These are phyloP conservation scores for Episyrphus balteatus DNA, from an alignment of 1,140 invertebrate genomes.

Conservation along the genomic window DNA sequence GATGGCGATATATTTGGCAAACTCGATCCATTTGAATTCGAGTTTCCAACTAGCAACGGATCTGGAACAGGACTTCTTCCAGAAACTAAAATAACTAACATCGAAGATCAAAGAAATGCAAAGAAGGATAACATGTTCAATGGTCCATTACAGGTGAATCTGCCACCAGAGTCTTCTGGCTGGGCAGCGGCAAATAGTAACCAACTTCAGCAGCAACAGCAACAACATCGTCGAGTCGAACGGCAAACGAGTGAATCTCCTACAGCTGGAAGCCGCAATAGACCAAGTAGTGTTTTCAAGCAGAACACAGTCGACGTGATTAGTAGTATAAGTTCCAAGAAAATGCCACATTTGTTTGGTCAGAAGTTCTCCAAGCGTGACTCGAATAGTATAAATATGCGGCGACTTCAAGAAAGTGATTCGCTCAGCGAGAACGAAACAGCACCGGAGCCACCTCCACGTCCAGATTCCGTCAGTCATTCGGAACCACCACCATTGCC, in stretches of 20 bases:
- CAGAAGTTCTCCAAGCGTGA: constrained; percentile 30
- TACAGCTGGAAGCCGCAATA: not conserved
- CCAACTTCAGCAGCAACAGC: constrained; percentile 15
- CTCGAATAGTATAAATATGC: constrained; percentile 34
- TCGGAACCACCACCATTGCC: constrained; percentile 69
- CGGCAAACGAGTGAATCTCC: constrained; percentile 2
- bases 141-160: constrained; percentile 52
- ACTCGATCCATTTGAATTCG: constrained; percentile 52
- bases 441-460: constrained; percentile 59
- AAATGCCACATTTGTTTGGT: constrained; percentile 34
- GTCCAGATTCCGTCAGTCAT: constrained; percentile 43
- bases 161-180: constrained; percentile 50
- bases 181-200: constrained; percentile 4
- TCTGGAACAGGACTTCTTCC: constrained; percentile 1
- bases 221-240: constrained; percentile 10
- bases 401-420: constrained; percentile 34
- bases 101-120: not conserved
- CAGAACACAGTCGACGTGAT: constrained; percentile 26
- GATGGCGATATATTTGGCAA: constrained; percentile 42
- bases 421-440: constrained; percentile 38
- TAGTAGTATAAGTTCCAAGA: constrained; percentile 33
- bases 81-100: constrained; percentile 3
- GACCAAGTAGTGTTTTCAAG: constrained; percentile 9
- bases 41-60: constrained; percentile 23
- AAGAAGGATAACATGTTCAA: constrained; percentile 32